These are phyloP conservation scores for Aptenodytes patagonicus DNA, from an alignment of 2,113 vertebrate genomes.

Conservation along the genomic window DNA sequence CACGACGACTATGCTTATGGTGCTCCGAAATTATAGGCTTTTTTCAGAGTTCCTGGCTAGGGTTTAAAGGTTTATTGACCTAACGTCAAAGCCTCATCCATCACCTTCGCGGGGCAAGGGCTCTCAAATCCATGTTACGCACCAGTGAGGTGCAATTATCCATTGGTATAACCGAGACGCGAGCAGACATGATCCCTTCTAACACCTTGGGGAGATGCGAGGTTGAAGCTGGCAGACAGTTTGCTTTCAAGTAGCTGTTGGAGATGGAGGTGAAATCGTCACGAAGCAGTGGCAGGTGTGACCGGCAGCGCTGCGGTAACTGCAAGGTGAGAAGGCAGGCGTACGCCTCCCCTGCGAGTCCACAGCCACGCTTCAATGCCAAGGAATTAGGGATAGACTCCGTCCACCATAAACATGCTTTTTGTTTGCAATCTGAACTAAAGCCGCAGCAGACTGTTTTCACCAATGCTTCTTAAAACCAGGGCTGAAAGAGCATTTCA, in stretches of 20 bases:
- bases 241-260: background rate
- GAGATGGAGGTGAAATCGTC: background rate
- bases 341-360: rapidly evolving
- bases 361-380: background rate
- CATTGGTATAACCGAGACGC: rapidly evolving
- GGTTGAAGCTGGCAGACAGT: background rate
- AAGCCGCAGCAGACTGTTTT: background rate
- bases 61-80: background rate
- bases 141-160: background rate
- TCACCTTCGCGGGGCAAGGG: background rate
- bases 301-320: background rate
- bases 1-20: rapidly evolving
- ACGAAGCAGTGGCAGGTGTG: background rate
- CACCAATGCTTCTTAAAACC: background rate
- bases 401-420: background rate
- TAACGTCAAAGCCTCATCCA: background rate
- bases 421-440: background rate
- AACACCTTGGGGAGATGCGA: background rate
- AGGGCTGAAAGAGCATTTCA: background rate
- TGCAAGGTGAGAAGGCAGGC: background rate
- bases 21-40: rapidly evolving
- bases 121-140: background rate
- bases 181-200: background rate
- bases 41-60: background rate
- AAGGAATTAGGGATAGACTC: background rate